These are phyloP conservation scores for Saxidomus purpurata DNA, from an alignment of 1,140 invertebrate species.

Conservation along the genomic window DNA sequence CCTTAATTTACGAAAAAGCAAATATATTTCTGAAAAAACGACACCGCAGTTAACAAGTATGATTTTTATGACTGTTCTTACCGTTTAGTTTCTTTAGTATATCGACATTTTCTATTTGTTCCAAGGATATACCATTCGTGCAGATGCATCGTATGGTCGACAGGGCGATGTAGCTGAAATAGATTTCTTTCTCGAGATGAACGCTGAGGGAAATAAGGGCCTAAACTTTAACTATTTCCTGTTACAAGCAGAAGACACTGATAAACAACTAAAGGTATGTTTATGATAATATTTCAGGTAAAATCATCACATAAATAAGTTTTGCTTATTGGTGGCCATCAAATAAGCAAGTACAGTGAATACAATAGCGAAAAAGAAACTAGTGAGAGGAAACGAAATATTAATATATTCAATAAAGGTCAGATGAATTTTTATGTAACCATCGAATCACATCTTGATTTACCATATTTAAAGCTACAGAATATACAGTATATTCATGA, in stretches of 20 bases:
- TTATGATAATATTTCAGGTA: neutral
- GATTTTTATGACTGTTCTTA: too few species aligned
- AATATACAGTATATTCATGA: too few species aligned
- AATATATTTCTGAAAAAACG: too few species aligned
- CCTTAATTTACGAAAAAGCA: too few species aligned
- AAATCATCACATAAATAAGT: neutral
- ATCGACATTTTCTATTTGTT: too few species aligned
- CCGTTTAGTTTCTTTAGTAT: too few species aligned
- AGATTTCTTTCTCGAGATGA: neutral
- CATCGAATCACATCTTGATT: too few species aligned
- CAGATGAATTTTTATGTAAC: neutral
- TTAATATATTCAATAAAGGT: neutral
- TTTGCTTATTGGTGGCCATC: neutral
- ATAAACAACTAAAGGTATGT: neutral
- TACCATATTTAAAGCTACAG: too few species aligned
- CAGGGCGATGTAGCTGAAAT: neutral
- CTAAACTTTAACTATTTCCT: neutral
- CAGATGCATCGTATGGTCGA: neutral
- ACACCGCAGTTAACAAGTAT: too few species aligned
- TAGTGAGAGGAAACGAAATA: neutral
- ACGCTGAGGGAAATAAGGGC: neutral
- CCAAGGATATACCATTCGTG: neutral
- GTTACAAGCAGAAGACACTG: neutral
- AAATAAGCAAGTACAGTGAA: neutral
- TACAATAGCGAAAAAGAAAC: neutral